Conservation (phyloP, 2,113 vertebrate species). For the Cryptomyrus ogoouensis region DNA sequence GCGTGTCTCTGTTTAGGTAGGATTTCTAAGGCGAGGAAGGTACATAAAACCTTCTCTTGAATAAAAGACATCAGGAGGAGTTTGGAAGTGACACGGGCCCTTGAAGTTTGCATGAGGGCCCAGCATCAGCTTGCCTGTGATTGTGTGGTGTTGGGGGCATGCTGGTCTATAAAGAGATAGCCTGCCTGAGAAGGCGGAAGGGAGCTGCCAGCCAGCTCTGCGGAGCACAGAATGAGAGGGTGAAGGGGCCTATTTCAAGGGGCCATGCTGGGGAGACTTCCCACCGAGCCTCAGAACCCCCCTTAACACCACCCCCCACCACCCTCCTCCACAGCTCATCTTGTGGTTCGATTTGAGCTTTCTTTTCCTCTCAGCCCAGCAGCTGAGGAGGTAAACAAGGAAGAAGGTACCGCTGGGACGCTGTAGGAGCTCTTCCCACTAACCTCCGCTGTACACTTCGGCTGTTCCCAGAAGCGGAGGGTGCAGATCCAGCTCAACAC, state of each 20-base stretch:
- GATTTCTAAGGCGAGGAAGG: neutral
- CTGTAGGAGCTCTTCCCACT: neutral
- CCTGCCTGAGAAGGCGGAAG: neutral
- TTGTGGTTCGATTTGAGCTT: neutral
- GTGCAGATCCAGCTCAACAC: neutral
- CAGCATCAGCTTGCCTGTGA: neutral
- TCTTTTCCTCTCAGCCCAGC: neutral
- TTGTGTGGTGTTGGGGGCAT: neutral
- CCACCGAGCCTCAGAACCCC: neutral
- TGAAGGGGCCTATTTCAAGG: neutral
- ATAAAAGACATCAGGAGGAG: neutral
- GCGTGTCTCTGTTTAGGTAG: neutral
- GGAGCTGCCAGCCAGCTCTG: neutral
- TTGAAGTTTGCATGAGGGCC: conserved; percentile 5
- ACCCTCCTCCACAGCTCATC: neutral
- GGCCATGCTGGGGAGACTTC: neutral
- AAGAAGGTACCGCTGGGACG: neutral
- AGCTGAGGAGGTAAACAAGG: neutral
- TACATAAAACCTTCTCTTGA: neutral
- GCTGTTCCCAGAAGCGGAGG: neutral
- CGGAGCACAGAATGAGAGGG: neutral
- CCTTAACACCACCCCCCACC: neutral
- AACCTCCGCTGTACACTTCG: neutral
- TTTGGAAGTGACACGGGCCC: neutral
- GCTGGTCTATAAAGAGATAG: neutral